Conservation (phyloP, 2,113 vertebrate genomes). For the Arizona elegans region DNA sequence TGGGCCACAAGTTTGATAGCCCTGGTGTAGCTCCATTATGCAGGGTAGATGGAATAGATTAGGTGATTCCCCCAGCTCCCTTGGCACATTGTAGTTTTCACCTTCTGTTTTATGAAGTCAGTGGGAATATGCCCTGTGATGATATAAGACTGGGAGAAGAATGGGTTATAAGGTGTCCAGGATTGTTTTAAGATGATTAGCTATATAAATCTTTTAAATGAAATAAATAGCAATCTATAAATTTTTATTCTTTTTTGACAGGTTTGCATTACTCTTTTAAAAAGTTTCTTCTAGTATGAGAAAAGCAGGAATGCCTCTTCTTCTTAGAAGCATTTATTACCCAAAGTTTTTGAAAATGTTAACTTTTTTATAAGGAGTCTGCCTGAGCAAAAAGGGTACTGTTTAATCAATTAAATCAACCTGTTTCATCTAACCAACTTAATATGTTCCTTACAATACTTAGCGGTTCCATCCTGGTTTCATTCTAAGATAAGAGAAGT, state of each 20-base stretch:
- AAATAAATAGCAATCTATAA: background rate
- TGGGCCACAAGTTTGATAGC: too few relatives aligned
- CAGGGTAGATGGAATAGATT: background rate
- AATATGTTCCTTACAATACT: background rate
- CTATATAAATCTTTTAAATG: background rate
- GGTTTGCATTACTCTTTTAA: background rate
- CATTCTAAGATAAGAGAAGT: background rate
- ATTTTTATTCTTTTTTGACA: background rate
- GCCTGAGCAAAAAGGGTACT: background rate
- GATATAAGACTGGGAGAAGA: background rate
- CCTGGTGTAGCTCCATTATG: background rate
- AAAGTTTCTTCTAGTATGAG: background rate
- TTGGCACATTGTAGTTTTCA: background rate
- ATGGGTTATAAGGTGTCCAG: background rate
- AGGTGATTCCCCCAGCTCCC: background rate
- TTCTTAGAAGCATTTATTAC: background rate
- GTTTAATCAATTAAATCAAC: background rate
- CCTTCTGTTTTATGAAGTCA: background rate
- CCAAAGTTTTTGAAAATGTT: background rate
- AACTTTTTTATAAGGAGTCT: background rate
- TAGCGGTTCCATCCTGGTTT: background rate
- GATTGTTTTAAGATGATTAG: background rate
- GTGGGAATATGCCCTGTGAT: background rate
- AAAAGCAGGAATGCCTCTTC: background rate
- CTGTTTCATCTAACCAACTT: background rate